phyloP scores from a whole-genome alignment of 2,888 invertebrate genomes.

The Endomychus coccineus region DNA sequence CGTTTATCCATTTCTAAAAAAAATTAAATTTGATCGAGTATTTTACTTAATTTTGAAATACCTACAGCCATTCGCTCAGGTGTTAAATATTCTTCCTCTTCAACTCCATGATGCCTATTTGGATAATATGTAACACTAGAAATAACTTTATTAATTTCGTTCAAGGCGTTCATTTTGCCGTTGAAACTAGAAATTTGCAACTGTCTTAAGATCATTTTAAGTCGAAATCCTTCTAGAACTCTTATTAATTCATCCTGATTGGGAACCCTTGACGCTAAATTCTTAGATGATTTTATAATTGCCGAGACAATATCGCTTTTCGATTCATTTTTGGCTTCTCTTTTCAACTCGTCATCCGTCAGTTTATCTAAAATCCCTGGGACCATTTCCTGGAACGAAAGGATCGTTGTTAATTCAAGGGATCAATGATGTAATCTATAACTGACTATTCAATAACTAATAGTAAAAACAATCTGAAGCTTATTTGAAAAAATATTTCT shows the following conservation, averaged over 20 bases:
- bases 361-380: conserved; percentile 84
- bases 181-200: conserved; percentile 96
- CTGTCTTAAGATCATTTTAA: conserved; percentile 87
- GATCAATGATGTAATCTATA: too few relatives aligned
- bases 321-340: conserved; percentile 90
- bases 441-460: too few relatives aligned
- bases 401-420: too few relatives aligned
- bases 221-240: conserved; percentile 82
- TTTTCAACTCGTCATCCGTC: conserved; percentile 91
- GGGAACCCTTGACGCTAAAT: conserved; percentile 76
- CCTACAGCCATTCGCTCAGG: conserved; percentile 90
- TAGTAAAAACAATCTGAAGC: too few relatives aligned
- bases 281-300: conserved; percentile 87
- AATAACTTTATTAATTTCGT: conserved; percentile 96
- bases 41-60: conserved; percentile 20
- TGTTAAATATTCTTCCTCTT: conserved; percentile 86
- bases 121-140: conserved; percentile 86
- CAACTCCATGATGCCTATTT: conserved; percentile 61
- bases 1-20: conserved; percentile 85
- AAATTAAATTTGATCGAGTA: conserved; percentile 14
- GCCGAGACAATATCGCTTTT: conserved; percentile 94
- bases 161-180: conserved; percentile 97
- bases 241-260: conserved; percentile 75
- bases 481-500: too few relatives aligned
- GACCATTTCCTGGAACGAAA: conserved; percentile 71